phyloP scores from a whole-genome alignment of 2,888 invertebrate species.

The Panzeria rudis region DNA sequence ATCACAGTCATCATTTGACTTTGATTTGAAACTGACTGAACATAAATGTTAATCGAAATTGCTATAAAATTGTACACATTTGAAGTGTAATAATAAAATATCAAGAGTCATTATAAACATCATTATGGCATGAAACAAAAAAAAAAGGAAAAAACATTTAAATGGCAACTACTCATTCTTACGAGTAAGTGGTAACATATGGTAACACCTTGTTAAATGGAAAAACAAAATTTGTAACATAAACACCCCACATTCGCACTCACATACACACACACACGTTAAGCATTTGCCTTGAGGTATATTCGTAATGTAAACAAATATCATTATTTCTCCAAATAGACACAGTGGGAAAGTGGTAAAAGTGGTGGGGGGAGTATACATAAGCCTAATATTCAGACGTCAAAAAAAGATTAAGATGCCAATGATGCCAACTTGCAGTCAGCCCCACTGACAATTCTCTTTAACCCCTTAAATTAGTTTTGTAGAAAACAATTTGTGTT shows the following conservation, averaged over 20 bases:
- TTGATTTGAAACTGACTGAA: slow-evolving; percentile 54
- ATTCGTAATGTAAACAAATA: slow-evolving; percentile 41
- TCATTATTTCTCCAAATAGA: slow-evolving; percentile 37
- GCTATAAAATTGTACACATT: slow-evolving; percentile 43
- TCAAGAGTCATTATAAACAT: slow-evolving; percentile 71
- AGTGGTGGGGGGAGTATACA: neutral
- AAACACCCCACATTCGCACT: slow-evolving; percentile 47
- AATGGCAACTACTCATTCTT: slow-evolving; percentile 60
- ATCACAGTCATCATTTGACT: slow-evolving; percentile 52
- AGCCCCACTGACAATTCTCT: slow-evolving; percentile 31
- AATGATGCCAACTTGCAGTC: slow-evolving; percentile 57
- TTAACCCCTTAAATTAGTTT: slow-evolving; percentile 66
- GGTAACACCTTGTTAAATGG: slow-evolving; percentile 66
- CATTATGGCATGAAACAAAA: slow-evolving; percentile 51
- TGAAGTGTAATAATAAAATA: slow-evolving; percentile 65
- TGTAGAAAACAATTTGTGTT: slow-evolving; percentile 54
- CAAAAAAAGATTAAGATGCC: slow-evolving; percentile 71
- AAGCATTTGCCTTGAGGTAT: slow-evolving; percentile 48
- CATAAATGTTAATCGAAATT: slow-evolving; percentile 56
- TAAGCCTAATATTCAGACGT: slow-evolving; percentile 63
- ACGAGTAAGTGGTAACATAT: slow-evolving; percentile 70
- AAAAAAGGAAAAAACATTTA: slow-evolving; percentile 20
- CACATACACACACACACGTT: neutral
- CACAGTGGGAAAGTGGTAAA: neutral
- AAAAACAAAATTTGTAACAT: slow-evolving; percentile 52